phyloP scores from a whole-genome alignment of 1,140 invertebrate genomes.

The Aphaenogaster ashmeadi region DNA sequence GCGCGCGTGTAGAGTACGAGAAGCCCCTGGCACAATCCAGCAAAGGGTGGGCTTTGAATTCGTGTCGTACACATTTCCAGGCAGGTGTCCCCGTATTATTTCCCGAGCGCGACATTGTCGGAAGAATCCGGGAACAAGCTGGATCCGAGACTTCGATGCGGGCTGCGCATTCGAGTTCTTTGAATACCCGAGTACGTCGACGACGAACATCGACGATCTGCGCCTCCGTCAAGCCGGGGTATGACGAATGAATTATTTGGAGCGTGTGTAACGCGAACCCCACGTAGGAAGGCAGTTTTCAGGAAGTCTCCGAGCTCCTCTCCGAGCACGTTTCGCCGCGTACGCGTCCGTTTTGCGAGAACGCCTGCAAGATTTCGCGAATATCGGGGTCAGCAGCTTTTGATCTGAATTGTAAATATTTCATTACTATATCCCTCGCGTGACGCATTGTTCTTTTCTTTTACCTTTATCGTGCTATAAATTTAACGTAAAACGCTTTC shows the following conservation, averaged over 20 bases:
- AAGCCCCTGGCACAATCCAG: slow-evolving; percentile 16
- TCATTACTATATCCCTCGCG: not conserved
- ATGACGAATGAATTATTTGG: slow-evolving; percentile 55
- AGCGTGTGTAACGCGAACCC: not conserved
- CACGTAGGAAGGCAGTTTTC: not conserved
- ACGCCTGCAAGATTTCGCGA: not conserved
- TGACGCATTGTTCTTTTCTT: not conserved
- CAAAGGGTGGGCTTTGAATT: slow-evolving; percentile 52
- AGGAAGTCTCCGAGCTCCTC: not conserved
- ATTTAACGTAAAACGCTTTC: slow-evolving; percentile 36
- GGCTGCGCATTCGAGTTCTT: slow-evolving; percentile 1
- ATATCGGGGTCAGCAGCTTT: not conserved
- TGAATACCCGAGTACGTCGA: not conserved
- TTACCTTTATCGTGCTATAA: not conserved
- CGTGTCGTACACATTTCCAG: slow-evolving; percentile 48
- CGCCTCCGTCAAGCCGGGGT: not conserved
- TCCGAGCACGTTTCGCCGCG: not conserved
- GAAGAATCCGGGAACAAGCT: slow-evolving; percentile 66
- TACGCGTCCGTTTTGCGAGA: not conserved
- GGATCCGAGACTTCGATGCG: slow-evolving; percentile 14
- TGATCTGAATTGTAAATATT: slow-evolving; percentile 20
- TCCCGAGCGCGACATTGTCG: slow-evolving; percentile 54
- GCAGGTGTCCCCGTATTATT: slow-evolving; percentile 57
- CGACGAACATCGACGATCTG: not conserved
- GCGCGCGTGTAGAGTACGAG: not conserved